Evolutionary conservation across 2,113 vertebrate species (phyloP).

Genomic region (Neofelis nebulosa): DNA sequence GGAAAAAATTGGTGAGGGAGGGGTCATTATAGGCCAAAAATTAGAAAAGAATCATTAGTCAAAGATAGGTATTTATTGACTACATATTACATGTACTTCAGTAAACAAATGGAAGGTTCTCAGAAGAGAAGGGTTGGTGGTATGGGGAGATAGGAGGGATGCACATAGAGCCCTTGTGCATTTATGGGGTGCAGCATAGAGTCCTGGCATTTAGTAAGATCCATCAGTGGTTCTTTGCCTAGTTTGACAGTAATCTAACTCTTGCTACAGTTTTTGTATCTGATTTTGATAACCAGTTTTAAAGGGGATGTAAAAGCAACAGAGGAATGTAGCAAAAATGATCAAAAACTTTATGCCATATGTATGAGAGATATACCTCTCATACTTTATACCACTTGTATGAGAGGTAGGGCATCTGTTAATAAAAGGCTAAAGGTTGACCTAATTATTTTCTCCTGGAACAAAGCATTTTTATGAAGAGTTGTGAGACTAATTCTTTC

Average conservation of each 20-base stretch:
- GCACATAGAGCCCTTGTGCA: too few relatives aligned
- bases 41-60: not conserved
- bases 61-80: not conserved
- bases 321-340: not conserved
- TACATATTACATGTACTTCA: not conserved
- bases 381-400: not conserved
- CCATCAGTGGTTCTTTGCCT: not conserved
- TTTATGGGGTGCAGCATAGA: rapidly evolving
- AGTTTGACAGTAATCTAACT: not conserved
- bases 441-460: not conserved
- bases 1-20: not conserved
- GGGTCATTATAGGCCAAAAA: not conserved
- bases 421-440: not conserved
- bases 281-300: not conserved
- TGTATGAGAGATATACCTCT: too few relatives aligned
- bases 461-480: slow-evolving; percentile 39
- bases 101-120: not conserved
- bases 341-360: not conserved
- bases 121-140: not conserved
- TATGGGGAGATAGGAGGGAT: not conserved
- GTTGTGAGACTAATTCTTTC: not conserved
- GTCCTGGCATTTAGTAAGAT: not conserved
- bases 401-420: not conserved
- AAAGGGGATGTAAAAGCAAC: slow-evolving; percentile 9
- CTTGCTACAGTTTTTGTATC: not conserved